Percentiles rank a stretch among this genome's conserved stretches.
Evolutionary conservation across 2,113 vertebrate species (phyloP).

Genomic region (Megatriorchis doriae): DNA sequence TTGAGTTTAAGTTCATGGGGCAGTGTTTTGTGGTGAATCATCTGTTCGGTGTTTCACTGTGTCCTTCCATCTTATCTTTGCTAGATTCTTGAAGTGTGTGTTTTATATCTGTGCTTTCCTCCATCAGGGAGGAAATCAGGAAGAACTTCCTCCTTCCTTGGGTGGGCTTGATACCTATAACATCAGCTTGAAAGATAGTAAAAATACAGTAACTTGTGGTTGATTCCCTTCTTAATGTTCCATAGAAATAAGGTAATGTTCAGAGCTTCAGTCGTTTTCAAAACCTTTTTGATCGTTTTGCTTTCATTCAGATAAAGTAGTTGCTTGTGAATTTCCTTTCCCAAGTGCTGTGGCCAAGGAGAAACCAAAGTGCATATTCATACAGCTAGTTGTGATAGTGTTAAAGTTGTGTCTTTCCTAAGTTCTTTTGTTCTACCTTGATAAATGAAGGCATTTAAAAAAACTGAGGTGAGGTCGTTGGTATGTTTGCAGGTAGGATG

Average conservation of each 20-base stretch:
- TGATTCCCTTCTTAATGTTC: neutral
- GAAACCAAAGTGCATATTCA: neutral
- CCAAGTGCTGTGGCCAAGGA: neutral
- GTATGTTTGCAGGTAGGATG: neutral
- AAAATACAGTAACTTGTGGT: neutral
- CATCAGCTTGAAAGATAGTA: neutral
- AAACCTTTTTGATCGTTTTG: neutral
- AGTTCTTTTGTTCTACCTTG: neutral
- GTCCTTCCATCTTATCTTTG: neutral
- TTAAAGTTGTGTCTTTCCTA: neutral
- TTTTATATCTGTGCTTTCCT: neutral
- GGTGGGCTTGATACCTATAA: neutral
- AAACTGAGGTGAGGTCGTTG: neutral
- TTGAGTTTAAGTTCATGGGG: neutral
- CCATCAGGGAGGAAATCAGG: neutral
- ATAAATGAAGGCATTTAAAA: neutral
- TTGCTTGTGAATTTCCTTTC: neutral
- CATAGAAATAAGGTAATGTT: neutral
- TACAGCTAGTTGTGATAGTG: neutral
- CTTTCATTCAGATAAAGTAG: neutral
- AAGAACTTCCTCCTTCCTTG: neutral
- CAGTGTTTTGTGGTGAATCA: neutral
- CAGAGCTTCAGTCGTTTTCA: neutral
- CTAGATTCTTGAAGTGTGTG: neutral
- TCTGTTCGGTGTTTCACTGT: neutral